These are phyloP conservation scores for Pollenia angustigena DNA, from an alignment of 2,888 invertebrate species.

Conservation along the genomic window DNA sequence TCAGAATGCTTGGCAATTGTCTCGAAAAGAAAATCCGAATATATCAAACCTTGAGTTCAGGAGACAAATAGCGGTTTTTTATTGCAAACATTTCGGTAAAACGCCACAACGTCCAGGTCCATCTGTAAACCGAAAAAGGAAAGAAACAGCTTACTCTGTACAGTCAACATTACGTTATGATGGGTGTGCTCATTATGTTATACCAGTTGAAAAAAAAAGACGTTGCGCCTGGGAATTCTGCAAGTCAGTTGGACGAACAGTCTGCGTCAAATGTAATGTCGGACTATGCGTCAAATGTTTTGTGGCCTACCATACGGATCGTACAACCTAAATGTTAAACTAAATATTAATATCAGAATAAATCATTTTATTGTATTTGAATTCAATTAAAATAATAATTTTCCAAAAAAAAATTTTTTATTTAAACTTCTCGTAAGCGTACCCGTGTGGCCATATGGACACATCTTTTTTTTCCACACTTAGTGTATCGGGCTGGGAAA, in stretches of 20 bases:
- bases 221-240: too few relatives aligned
- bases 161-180: neutral
- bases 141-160: constrained; percentile 3
- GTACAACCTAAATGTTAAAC: neutral
- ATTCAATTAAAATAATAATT: constrained; percentile 19
- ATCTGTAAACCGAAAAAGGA: constrained; percentile 7
- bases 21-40: constrained; percentile 15
- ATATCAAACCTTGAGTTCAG: constrained; percentile 49
- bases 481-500: too few relatives aligned
- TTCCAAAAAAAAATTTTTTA: neutral
- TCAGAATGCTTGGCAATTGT: constrained; percentile 27
- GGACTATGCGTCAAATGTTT: constrained; percentile 18
- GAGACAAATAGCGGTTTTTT: constrained; percentile 33
- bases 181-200: too few relatives aligned
- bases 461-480: too few relatives aligned
- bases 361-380: neutral
- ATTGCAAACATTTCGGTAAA: constrained; percentile 29
- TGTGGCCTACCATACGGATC: neutral
- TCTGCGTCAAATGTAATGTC: too few relatives aligned
- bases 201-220: too few relatives aligned
- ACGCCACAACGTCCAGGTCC: constrained; percentile 2
- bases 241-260: too few relatives aligned
- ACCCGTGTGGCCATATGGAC: too few relatives aligned
- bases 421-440: neutral
- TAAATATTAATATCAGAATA: neutral